Evolutionary conservation across 2,797 vertebrate genomes (phyloP), one percentile per base, ranked within the genome.

Genomic region (Bovichtus variegatus): DNA sequence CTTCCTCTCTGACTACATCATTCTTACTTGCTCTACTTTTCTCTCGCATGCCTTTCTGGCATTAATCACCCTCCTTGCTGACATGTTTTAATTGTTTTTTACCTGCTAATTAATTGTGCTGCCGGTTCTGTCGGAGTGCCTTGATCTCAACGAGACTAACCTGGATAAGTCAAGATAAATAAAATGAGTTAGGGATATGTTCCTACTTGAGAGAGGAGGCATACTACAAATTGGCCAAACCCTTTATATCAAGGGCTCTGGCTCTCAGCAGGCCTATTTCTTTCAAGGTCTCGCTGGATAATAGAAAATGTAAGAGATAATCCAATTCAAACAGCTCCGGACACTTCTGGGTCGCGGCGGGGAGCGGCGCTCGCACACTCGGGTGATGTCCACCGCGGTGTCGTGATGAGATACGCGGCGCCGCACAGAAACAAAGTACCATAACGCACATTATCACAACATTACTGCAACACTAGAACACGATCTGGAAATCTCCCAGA

Each of bases 271-370:
- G 82, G 75, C 61, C 70, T 27, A 78, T 85, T 73, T 85, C 82
- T 90, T 87, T 86, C 89, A 86, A 89, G 89, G 91, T 89, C 89
- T 83, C 31, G 54, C 85, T 82, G 84, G 86, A 87, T 88, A 89
- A 92, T 91, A 89, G 90, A 90, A 91, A 92, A 92, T 84, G 82
- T 82, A 86, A 75, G 86, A 87, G 90, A 90, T 93, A 90, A 93
- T 92, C 91, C 90, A 87, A 92, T 92, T 91, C 86, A 88, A 92
- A 90, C 84, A 70, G 83, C 80, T 73, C 76, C 58, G 76, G 87
- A 29, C 77, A 86, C 84, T 90, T 79, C 72, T 81, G 87, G 87
- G 90, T n/a, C 91, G 77, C 75, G 60, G 89, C 54, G 31, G 31
- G 87, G 74, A 58, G 80, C 58, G 2, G 49, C 59, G 1, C 74